Evolutionary conservation across 2,797 vertebrate genomes (phyloP).

Genomic region (Hippoglossus hippoglossus): DNA sequence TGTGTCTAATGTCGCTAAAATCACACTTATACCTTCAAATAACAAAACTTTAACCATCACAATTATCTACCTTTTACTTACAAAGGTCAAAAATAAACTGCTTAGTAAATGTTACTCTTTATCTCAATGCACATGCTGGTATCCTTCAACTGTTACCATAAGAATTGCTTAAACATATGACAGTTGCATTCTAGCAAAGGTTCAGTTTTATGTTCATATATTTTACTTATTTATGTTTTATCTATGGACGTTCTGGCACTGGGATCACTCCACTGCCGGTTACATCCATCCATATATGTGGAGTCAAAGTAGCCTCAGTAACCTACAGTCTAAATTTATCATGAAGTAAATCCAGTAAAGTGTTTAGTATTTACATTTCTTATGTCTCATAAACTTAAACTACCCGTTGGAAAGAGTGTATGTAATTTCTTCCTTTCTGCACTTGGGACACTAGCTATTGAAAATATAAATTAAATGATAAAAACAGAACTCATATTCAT

Average conservation of each 20-base stretch:
- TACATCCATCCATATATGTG: not conserved
- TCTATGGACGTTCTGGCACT: not conserved
- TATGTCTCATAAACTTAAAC: too few species aligned
- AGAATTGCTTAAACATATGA: too few species aligned
- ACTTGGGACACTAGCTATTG: not conserved
- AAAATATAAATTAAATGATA: not conserved
- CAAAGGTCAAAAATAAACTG: too few species aligned
- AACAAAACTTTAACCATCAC: not conserved
- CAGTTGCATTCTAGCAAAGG: not conserved
- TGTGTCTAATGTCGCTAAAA: not conserved
- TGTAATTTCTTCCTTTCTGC: not conserved
- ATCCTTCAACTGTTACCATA: too few species aligned
- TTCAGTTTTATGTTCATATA: not conserved
- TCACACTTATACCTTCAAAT: not conserved
- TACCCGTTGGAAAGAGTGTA: too few species aligned
- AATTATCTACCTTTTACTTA: too few species aligned
- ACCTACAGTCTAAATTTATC: not conserved
- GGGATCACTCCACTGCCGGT: not conserved
- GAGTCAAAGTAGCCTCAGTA: not conserved
- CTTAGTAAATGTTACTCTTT: too few species aligned
- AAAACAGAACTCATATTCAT: not conserved
- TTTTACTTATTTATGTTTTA: not conserved
- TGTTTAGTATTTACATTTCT: too few species aligned
- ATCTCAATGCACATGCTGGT: too few species aligned
- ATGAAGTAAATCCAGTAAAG: too few species aligned